phyloP scores from a whole-genome alignment of 2,888 invertebrate genomes.

The Limenitis camilla region DNA sequence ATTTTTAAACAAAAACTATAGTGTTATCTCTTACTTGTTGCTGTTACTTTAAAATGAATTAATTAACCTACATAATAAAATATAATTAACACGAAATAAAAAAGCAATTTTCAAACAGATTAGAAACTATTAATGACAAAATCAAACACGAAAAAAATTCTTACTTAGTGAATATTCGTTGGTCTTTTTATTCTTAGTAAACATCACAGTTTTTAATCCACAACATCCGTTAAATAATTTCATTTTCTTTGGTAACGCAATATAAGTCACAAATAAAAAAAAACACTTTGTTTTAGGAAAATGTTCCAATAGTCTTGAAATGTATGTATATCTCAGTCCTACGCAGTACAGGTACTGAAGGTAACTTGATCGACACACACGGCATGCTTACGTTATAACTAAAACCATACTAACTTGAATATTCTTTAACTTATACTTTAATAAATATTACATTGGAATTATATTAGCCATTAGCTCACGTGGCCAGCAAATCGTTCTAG shows the following conservation, averaged over 20 bases:
- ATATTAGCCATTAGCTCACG: constrained; percentile 26
- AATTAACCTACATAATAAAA: too few relatives aligned
- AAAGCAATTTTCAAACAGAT: neutral
- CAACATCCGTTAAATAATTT: constrained; percentile 26
- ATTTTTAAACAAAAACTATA: too few relatives aligned
- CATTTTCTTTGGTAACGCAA: constrained; percentile 28
- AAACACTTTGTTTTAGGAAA: neutral
- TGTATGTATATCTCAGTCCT: neutral
- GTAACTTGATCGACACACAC: constrained; percentile 31
- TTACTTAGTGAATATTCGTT: constrained; percentile 41
- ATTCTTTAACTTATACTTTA: constrained; percentile 25
- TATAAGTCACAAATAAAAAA: neutral
- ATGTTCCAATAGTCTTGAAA: neutral
- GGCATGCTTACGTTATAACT: constrained; percentile 41
- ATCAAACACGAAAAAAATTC: constrained; percentile 18
- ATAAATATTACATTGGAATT: constrained; percentile 39
- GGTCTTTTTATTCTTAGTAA: constrained; percentile 25
- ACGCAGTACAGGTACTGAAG: constrained; percentile 14
- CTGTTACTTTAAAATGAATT: too few relatives aligned
- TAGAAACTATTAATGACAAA: neutral
- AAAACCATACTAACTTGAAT: constrained; percentile 37
- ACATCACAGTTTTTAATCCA: constrained; percentile 28
- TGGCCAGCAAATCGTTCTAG: constrained; percentile 1
- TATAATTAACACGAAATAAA: too few relatives aligned
- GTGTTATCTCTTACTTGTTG: too few relatives aligned